phyloP scores from a whole-genome alignment of 2,888 invertebrate genomes.

The Callinectes sapidus region DNA sequence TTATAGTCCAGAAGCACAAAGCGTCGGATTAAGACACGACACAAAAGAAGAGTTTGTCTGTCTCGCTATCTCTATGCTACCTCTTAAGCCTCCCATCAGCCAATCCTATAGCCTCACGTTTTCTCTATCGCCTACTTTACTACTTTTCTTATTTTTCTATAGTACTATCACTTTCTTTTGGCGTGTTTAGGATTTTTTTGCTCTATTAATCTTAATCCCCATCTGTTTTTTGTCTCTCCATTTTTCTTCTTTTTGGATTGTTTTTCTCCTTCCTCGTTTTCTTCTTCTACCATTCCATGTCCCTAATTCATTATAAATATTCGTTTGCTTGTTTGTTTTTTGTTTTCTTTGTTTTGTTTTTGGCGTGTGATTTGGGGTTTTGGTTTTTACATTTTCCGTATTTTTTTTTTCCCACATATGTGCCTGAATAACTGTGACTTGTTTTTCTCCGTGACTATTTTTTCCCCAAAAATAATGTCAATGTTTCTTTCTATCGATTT shows the following conservation, averaged over 20 bases:
- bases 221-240: no score
- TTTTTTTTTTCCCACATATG: neutral
- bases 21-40: conserved; percentile 30
- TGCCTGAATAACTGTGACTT: no score
- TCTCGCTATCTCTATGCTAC: conserved; percentile 42
- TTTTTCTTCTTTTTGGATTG: no score
- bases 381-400: neutral
- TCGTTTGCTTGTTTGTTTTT: neutral
- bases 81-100: no score
- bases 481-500: neutral
- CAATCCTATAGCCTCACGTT: no score
- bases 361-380: no score
- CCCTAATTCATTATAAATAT: neutral
- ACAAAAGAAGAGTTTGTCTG: conserved; percentile 4
- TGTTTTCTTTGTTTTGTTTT: neutral
- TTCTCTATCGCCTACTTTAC: neutral
- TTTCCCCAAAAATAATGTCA: neutral
- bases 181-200: no score
- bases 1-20: conserved; percentile 47
- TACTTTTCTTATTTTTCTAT: neutral
- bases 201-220: no score
- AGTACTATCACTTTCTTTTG: no score
- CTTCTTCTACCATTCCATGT: neutral
- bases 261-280: neutral
- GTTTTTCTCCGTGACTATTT: neutral